These are phyloP conservation scores for Gasteruption jaculator DNA, from an alignment of 2,888 invertebrate species.

Conservation along the genomic window DNA sequence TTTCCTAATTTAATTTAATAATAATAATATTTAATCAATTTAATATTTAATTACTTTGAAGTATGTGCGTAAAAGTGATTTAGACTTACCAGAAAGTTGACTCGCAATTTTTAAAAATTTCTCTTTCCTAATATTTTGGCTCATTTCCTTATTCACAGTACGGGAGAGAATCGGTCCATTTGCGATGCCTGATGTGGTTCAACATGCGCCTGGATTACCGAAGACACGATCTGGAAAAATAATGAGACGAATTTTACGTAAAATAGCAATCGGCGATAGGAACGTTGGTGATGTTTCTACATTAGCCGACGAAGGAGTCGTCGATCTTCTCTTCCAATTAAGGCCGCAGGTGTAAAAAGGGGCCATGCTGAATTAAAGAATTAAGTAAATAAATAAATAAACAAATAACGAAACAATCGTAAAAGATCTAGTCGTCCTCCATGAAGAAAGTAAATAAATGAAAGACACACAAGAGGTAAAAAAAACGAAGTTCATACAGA, in stretches of 20 bases:
- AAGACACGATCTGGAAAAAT: conserved; percentile 98
- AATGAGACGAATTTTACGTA: conserved; percentile 91
- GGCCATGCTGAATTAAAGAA: background rate
- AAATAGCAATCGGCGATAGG: conserved; percentile 84
- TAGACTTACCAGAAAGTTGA: too few relatives aligned
- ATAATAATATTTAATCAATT: too few relatives aligned
- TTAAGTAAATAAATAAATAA: conserved; percentile 7
- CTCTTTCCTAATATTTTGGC: too few relatives aligned
- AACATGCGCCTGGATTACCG: conserved; percentile 89
- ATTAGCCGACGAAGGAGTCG: conserved; percentile 86
- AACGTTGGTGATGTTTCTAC: conserved; percentile 93
- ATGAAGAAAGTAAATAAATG: background rate
- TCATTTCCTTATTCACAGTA: too few relatives aligned
- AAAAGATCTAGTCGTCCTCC: background rate
- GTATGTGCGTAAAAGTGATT: too few relatives aligned
- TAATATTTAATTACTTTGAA: too few relatives aligned
- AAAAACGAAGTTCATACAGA: background rate
- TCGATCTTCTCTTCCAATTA: conserved; percentile 73
- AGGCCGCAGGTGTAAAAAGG: conserved; percentile 56
- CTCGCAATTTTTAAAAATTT: too few relatives aligned
- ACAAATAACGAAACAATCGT: background rate
- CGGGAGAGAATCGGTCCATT: conserved; percentile 92
- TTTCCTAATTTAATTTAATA: too few relatives aligned
- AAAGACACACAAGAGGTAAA: background rate
- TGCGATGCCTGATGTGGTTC: conserved; percentile 91